phyloP scores from a whole-genome alignment of 2,113 vertebrate species.

The Nanorana parkeri region DNA sequence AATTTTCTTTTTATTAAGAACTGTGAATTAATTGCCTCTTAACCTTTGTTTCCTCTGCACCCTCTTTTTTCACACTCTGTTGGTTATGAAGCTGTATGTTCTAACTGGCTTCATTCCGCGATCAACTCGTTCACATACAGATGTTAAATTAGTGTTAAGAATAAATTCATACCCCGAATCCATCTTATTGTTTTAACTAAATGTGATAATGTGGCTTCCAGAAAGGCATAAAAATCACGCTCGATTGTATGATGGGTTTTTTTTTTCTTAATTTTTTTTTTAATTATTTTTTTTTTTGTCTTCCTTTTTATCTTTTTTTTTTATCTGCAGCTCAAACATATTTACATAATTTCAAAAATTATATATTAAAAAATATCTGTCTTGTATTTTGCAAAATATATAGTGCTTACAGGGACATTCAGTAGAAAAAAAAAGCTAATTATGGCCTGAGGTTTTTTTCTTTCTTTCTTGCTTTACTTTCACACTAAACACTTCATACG shows the following conservation, averaged over 20 bases:
- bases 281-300: too few species aligned
- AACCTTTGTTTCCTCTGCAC: constrained; percentile 57
- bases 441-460: constrained; percentile 32
- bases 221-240: constrained; percentile 60
- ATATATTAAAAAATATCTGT: constrained; percentile 17
- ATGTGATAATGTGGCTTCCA: constrained; percentile 61
- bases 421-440: constrained; percentile 6
- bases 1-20: constrained; percentile 61
- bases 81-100: constrained; percentile 65
- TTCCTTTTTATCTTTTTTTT: background rate
- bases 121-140: constrained; percentile 59
- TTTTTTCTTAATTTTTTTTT: background rate
- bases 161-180: constrained; percentile 63
- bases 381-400: constrained; percentile 21
- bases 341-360: constrained; percentile 18
- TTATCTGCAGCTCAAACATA: constrained; percentile 4
- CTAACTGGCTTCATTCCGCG: constrained; percentile 54
- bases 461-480: constrained; percentile 3
- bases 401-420: background rate
- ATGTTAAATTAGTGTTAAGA: constrained; percentile 66
- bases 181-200: constrained; percentile 66
- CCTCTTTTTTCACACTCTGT: constrained; percentile 50
- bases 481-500: constrained; percentile 26
- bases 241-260: background rate
- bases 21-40: constrained; percentile 66